These are phyloP conservation scores for Mustela nigripes DNA, from an alignment of 2,113 vertebrate species.

Conservation along the genomic window DNA sequence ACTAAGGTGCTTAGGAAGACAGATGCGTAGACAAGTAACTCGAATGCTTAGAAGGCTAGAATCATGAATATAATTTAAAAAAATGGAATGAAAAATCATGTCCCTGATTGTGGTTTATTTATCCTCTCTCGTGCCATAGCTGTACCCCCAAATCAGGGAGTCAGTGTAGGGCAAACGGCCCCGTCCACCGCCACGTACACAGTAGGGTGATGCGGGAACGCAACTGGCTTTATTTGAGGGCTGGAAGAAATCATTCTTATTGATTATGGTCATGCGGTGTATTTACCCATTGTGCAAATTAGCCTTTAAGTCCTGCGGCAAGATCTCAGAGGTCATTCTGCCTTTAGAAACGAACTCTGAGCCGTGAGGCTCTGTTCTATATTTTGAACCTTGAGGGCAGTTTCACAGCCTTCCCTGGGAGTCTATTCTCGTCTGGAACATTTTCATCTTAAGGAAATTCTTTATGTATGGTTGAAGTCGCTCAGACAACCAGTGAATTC, in stretches of 20 bases:
- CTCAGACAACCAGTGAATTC: neutral
- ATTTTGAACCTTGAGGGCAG: neutral
- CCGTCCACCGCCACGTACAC: neutral
- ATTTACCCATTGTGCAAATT: neutral
- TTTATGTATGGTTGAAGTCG: neutral
- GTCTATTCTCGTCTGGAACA: neutral
- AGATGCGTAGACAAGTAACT: neutral
- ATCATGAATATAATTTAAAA: neutral
- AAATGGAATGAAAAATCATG: neutral
- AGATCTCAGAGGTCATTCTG: neutral
- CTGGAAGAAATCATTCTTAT: neutral
- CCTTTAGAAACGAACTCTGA: neutral
- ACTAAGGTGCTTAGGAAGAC: neutral
- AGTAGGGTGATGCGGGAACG: neutral
- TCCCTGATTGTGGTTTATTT: neutral
- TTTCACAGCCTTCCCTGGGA: neutral
- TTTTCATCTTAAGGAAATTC: conserved; percentile 22
- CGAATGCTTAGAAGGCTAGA: neutral
- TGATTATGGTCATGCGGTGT: neutral
- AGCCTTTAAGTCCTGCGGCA: neutral
- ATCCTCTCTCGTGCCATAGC: neutral
- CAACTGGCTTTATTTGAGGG: neutral
- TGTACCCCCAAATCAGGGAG: neutral
- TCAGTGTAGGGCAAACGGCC: neutral
- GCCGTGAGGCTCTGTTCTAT: neutral